Conservation (phyloP, 2,888 invertebrate genomes). For the Chrysomela aeneicollis region DNA sequence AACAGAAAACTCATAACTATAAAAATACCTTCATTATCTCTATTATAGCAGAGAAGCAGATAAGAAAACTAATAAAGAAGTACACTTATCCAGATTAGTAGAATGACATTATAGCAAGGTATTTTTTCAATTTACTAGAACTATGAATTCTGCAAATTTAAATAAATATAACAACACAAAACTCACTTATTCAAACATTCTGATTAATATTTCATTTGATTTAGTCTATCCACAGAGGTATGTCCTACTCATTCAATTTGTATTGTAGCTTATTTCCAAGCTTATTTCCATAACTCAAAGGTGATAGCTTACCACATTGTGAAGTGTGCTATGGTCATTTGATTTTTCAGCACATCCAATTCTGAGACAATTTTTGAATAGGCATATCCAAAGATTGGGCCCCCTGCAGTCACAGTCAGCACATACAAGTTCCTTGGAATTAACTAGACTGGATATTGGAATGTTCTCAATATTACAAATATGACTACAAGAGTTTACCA, state of each 20-base stretch:
- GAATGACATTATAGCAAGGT: too few species aligned
- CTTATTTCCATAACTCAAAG: too few species aligned
- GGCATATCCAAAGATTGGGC: slow-evolving; percentile 87
- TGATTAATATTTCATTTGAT: too few species aligned
- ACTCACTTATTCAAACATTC: too few species aligned
- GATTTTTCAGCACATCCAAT: slow-evolving; percentile 85
- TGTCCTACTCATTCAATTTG: too few species aligned
- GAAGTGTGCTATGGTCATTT: slow-evolving; percentile 83
- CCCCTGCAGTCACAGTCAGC: slow-evolving; percentile 77
- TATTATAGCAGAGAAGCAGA: not conserved
- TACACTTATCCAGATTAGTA: too few species aligned
- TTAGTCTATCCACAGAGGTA: too few species aligned
- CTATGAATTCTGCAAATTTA: too few species aligned
- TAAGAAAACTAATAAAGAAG: not conserved
- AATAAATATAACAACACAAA: too few species aligned
- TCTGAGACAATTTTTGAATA: slow-evolving; percentile 79
- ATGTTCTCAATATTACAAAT: slow-evolving; percentile 52
- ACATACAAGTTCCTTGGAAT: slow-evolving; percentile 63
- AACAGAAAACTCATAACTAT: not conserved
- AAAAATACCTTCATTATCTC: not conserved
- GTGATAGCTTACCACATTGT: slow-evolving; percentile 70
- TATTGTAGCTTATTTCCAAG: too few species aligned
- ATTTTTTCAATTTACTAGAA: too few species aligned
- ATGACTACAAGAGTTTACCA: slow-evolving; percentile 53
- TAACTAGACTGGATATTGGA: slow-evolving; percentile 53